phyloP scores from a whole-genome alignment of 2,113 vertebrate genomes.

The Leiothrix lutea region DNA sequence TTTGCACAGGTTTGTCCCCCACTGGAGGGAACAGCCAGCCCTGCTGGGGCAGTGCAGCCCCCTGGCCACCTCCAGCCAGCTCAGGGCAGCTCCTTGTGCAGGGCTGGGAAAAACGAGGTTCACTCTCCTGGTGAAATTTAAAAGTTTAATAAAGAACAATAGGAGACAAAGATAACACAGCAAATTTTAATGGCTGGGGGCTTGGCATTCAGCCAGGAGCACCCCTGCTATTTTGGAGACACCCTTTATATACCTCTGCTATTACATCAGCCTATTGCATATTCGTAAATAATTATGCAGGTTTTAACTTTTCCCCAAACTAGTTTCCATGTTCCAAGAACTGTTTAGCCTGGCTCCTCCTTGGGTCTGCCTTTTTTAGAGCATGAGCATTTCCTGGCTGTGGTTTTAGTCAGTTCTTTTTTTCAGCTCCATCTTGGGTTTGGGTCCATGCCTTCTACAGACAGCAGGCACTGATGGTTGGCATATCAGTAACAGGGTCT shows the following conservation, averaged over 20 bases:
- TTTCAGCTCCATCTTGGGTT: neutral
- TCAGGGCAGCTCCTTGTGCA: rapidly evolving
- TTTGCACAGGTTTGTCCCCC: neutral
- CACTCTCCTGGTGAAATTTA: neutral
- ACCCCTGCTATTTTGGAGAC: neutral
- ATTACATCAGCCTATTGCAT: neutral
- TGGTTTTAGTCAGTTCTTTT: neutral
- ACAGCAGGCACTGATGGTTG: neutral
- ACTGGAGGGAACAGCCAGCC: rapidly evolving
- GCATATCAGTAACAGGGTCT: neutral
- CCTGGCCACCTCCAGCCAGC: rapidly evolving
- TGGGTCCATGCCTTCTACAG: neutral
- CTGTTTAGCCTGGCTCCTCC: too few relatives aligned
- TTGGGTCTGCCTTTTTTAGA: neutral
- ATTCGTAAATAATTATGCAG: neutral
- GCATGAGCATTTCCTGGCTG: too few relatives aligned
- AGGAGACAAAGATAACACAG: neutral
- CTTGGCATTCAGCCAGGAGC: too few relatives aligned
- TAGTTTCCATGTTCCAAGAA: neutral
- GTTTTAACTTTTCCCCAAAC: neutral
- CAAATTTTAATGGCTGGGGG: neutral
- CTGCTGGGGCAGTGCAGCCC: neutral
- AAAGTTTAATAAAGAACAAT: neutral
- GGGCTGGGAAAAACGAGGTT: neutral
- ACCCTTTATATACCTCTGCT: too few relatives aligned